Evolutionary conservation across 1,140 invertebrate genomes (phyloP).

Genomic region (Drosophila gunungcola): DNA sequence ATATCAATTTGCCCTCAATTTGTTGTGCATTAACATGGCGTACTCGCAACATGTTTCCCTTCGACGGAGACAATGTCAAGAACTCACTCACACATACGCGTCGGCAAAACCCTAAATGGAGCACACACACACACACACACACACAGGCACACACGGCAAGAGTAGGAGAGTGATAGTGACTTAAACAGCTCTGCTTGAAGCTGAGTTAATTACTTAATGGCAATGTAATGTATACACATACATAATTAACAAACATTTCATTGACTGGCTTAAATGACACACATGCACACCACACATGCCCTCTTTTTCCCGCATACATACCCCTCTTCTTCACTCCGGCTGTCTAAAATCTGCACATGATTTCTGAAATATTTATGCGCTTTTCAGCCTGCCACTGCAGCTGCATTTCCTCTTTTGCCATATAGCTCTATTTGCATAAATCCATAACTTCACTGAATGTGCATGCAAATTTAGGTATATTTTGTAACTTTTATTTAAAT

Average conservation of each 20-base stretch:
- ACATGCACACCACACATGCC: constrained; percentile 11
- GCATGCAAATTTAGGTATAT: constrained; percentile 4
- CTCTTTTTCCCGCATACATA: constrained; percentile 8
- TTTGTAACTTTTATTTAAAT: neutral
- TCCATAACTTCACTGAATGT: constrained; percentile 44
- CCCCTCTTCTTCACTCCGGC: constrained; percentile 4
- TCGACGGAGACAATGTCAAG: constrained; percentile 25
- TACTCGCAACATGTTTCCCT: constrained; percentile 57
- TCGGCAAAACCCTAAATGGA: constrained; percentile 15
- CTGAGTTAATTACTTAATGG: constrained; percentile 81
- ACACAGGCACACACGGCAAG: constrained; percentile 3
- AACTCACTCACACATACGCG: constrained; percentile 12
- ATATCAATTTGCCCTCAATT: constrained; percentile 58
- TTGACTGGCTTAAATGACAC: constrained; percentile 72
- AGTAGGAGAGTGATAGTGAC: constrained; percentile 19
- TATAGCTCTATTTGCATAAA: constrained; percentile 61
- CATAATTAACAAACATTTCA: constrained; percentile 82
- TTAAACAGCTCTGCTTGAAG: constrained; percentile 52
- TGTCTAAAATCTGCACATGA: constrained; percentile 53
- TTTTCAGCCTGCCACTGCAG: constrained; percentile 32
- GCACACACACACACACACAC: constrained; percentile 11
- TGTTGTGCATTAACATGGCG: constrained; percentile 48
- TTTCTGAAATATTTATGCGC: constrained; percentile 65
- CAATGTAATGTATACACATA: constrained; percentile 76
- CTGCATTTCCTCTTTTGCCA: constrained; percentile 19